Conservation (phyloP, 1,140 invertebrate genomes). For the Leguminivora glycinivorella region DNA sequence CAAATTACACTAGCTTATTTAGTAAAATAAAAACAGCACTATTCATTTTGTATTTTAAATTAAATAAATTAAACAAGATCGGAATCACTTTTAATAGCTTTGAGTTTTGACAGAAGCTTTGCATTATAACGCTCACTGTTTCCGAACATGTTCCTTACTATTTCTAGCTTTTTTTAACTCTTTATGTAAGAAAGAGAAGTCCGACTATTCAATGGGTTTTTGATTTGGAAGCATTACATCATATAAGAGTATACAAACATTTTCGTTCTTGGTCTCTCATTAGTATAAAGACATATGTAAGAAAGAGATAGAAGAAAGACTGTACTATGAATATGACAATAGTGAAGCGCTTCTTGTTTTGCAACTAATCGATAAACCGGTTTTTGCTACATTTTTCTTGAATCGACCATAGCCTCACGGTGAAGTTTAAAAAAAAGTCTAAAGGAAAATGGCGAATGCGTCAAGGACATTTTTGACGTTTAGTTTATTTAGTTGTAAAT, state of each 20-base stretch:
- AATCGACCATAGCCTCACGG: not conserved
- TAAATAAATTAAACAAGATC: conserved; percentile 12
- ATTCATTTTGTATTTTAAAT: conserved; percentile 1
- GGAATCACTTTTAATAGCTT: conserved; percentile 8
- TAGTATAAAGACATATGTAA: not conserved
- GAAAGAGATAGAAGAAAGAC: conserved; percentile 10
- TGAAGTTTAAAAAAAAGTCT: conserved; percentile 1
- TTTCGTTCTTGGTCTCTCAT: not conserved
- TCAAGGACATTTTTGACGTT: conserved; percentile 26
- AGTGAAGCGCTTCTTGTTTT: conserved; percentile 21
- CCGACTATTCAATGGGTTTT: not conserved
- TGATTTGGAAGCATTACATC: not conserved
- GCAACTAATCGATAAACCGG: conserved; percentile 24
- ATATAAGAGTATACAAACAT: conserved; percentile 11
- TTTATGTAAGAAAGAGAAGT: not conserved
- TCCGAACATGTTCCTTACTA: not conserved
- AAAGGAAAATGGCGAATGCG: conserved; percentile 23
- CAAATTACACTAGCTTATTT: not conserved
- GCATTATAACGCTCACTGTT: not conserved
- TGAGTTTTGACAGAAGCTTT: conserved; percentile 25
- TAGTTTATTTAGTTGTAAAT: not conserved
- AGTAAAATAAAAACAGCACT: not conserved
- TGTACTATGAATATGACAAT: conserved; percentile 2
- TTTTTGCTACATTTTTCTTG: conserved; percentile 17
- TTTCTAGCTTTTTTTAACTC: not conserved